A percentile compares a stretch with the other conserved stretches of the same genome.
These are phyloP conservation scores for Platyura marginata DNA, from an alignment of 1,140 invertebrate genomes.

Conservation along the genomic window DNA sequence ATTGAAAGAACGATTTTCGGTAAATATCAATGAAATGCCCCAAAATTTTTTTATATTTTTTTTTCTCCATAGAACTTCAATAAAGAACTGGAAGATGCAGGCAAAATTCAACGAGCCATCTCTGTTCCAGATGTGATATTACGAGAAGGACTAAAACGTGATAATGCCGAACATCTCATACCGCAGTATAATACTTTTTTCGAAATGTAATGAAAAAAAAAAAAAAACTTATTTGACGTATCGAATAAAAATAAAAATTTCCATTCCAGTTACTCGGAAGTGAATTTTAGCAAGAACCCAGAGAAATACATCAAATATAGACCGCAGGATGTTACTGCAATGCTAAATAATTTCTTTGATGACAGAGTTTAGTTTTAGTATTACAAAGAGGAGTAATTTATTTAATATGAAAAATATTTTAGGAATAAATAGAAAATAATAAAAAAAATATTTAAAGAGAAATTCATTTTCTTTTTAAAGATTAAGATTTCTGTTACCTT, in stretches of 20 bases:
- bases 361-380: conserved; percentile 48
- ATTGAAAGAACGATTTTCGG: conserved; percentile 88
- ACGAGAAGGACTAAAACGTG: conserved; percentile 57
- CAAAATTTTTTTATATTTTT: conserved; percentile 1
- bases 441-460: too few relatives aligned
- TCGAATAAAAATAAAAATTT: too few relatives aligned
- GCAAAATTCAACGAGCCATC: conserved; percentile 70
- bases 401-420: too few relatives aligned
- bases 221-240: too few relatives aligned
- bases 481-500: too few relatives aligned
- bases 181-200: conserved; percentile 69
- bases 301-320: conserved; percentile 90
- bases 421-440: too few relatives aligned
- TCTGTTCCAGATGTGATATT: conserved; percentile 84
- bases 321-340: conserved; percentile 57
- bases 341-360: conserved; percentile 76
- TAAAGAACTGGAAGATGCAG: conserved; percentile 83
- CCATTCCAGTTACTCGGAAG: conserved; percentile 36
- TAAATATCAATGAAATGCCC: too few relatives aligned
- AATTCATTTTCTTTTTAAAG: too few relatives aligned
- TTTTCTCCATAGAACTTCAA: conserved; percentile 58
- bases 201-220: conserved; percentile 36
- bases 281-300: conserved; percentile 79
- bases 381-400: too few relatives aligned
- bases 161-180: conserved; percentile 70